phyloP scores from a whole-genome alignment of 2,797 vertebrate genomes.

The Botia almorhae region DNA sequence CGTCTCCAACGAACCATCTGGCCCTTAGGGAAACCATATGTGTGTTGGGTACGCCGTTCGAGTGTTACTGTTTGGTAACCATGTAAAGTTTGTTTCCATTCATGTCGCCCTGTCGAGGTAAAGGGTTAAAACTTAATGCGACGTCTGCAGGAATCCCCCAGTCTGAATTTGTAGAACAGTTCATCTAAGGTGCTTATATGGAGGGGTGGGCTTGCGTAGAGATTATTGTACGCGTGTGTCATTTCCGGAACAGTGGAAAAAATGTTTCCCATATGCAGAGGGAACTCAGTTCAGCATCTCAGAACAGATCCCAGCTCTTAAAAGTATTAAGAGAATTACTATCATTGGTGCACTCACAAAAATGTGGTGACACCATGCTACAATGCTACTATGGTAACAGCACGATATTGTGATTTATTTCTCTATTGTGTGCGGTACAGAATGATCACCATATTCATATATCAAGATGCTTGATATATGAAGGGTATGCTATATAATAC shows the following conservation, averaged over 20 bases:
- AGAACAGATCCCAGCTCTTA: neutral
- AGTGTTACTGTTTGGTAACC: neutral
- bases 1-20: constrained; percentile 77
- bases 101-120: neutral
- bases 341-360: no score
- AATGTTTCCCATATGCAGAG: neutral
- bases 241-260: constrained; percentile 46
- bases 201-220: constrained; percentile 13
- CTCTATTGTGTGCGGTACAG: no score
- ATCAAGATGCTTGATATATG: no score
- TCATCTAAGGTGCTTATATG: constrained; percentile 33
- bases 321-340: neutral
- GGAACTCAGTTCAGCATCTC: neutral
- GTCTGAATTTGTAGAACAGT: neutral
- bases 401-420: no score
- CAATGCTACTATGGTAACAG: no score
- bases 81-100: neutral
- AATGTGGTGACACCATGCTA: no score
- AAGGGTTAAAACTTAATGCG: constrained; percentile 17
- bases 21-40: constrained; percentile 54
- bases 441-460: neutral
- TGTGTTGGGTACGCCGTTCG: constrained; percentile 17
- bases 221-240: constrained; percentile 47
- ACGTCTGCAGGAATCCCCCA: constrained; percentile 22
- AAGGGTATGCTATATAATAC: neutral